phyloP scores from a whole-genome alignment of 2,113 vertebrate species.

The Riparia riparia region DNA sequence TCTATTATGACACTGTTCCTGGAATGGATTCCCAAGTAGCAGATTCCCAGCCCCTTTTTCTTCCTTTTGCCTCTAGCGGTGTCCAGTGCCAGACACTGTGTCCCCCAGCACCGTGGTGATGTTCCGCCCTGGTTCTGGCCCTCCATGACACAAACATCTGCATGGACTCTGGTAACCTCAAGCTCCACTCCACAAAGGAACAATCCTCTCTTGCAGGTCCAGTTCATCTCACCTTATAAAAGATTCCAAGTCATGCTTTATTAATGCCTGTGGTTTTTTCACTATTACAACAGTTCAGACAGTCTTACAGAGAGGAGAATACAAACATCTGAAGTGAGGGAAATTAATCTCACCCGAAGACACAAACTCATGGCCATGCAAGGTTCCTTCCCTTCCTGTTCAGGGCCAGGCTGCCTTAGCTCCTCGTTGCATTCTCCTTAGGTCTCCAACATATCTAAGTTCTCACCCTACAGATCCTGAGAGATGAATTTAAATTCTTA shows the following conservation, averaged over 20 bases:
- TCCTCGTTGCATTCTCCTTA: neutral
- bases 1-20: fast-evolving
- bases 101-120: fast-evolving
- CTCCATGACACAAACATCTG: neutral
- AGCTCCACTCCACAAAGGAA: neutral
- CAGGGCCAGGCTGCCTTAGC: neutral
- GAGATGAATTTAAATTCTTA: neutral
- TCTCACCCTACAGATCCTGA: neutral
- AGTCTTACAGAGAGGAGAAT: neutral
- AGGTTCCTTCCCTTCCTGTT: neutral
- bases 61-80: neutral
- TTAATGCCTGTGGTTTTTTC: neutral
- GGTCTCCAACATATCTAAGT: neutral
- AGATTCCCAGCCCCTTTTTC: neutral
- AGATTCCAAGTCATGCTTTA: neutral
- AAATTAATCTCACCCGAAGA: neutral
- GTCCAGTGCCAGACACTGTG: neutral
- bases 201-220: neutral
- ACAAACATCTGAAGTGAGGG: neutral
- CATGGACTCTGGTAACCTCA: neutral
- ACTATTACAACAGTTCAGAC: neutral
- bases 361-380: neutral
- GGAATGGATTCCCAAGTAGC: neutral
- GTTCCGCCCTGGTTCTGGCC: neutral
- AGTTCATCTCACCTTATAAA: neutral